Percentiles rank a stretch among this genome's conserved stretches.
Conservation (phyloP, 2,797 vertebrate species). For the Channa striata region DNA sequence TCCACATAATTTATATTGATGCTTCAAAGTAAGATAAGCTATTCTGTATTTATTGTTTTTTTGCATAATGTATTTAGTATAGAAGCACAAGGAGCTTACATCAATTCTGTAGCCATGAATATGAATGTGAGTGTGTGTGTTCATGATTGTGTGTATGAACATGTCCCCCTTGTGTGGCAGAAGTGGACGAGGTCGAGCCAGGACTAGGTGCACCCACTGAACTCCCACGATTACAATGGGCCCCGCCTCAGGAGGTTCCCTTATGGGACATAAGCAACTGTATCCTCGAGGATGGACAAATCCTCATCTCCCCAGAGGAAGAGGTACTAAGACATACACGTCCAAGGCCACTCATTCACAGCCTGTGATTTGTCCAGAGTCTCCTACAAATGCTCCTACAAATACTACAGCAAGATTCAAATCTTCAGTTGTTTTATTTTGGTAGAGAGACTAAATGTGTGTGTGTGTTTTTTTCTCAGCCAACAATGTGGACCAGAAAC, state of each 20-base stretch:
- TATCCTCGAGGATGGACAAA: constrained; percentile 87
- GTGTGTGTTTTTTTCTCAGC: constrained; percentile 66
- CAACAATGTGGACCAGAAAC: constrained; percentile 76
- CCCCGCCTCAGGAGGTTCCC: constrained; percentile 80
- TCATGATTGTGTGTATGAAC: constrained; percentile 10
- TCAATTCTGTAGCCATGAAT: neutral
- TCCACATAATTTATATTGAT: neutral
- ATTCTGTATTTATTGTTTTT: neutral
- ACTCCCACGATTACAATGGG: constrained; percentile 70
- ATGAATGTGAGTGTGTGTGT: constrained; percentile 1
- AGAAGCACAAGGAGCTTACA: neutral
- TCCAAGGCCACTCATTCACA: constrained; percentile 3
- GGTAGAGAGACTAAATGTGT: neutral
- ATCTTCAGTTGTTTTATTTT: neutral
- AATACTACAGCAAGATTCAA: too few relatives aligned
- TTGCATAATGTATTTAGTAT: neutral
- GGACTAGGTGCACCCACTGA: constrained; percentile 46
- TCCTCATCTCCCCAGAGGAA: constrained; percentile 88
- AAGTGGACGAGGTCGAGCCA: constrained; percentile 26
- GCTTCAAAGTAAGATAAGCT: neutral
- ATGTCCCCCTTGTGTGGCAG: constrained; percentile 40
- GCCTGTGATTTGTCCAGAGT: neutral
- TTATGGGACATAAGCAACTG: constrained; percentile 93
- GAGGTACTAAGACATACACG: constrained; percentile 83
- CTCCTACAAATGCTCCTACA: too few relatives aligned